Base-by-base conservation (phyloP, 2,888 invertebrate species). In the Scaptomyza cyrtandrae region DNA sequence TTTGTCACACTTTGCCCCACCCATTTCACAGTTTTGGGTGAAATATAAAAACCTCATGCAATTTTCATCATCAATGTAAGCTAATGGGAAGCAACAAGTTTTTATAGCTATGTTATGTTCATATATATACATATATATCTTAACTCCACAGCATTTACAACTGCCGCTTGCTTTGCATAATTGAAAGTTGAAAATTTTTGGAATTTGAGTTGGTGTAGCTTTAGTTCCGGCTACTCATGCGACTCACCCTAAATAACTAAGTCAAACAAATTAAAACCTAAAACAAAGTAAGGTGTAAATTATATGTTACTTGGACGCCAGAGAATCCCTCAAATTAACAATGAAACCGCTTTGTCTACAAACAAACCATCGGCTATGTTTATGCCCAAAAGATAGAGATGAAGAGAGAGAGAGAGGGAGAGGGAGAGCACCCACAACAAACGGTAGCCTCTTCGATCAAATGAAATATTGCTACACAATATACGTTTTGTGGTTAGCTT, bases 401-500 rank as follows among this genome's bases (percentile, higher is more conserved):
- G 3, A 3, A 24, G 24, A 24, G 24, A 24, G 24, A 5, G 10
- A 50, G 3, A 11, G 0, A 24, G 35, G 14, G 35, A 13, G 10
- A 6, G 11, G 10, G 43, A 13, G 44, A n/a, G 56, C 60, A 61
- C 57, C 62, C 50, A 67, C 83, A 68, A 78, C 56, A 81, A 78
- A 87, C 89, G 62, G 89, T 83, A 83, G 89, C 88, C 64, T 78
- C 81, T 78, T 48, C 88, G 80, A 89, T 82, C 88, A 83, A 87
- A 67, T 69, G 77, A 88, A 86, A 88, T 89, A 75, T 89, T 87
- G 89, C 89, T 83, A 83, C 88, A 89, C 88, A 80, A 89, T 89
- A 72, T 89, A 50, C 61, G 82, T 64, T 65, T 66, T 64, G 75
- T 44, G 79, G 49, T 9, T 13, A 1, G 5, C 2, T 67, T 80